These are phyloP conservation scores for Tetrapedia diversipes DNA, from an alignment of 2,888 invertebrate genomes.

Conservation along the genomic window DNA sequence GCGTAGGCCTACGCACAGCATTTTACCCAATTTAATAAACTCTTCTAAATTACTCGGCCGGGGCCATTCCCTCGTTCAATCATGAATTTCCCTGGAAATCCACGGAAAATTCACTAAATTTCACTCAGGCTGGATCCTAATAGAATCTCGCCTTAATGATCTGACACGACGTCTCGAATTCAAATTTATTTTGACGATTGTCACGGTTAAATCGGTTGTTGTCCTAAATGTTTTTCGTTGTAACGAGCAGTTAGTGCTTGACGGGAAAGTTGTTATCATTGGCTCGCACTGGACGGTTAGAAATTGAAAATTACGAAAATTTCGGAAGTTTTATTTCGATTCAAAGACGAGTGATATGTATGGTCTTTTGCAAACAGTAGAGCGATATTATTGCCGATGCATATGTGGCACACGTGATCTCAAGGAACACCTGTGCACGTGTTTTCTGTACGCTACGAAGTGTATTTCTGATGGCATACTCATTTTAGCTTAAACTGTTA, in stretches of 20 bases:
- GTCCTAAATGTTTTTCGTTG: background rate
- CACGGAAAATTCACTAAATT: conserved; percentile 55
- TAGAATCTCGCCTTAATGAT: conserved; percentile 13
- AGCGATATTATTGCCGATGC: conserved; percentile 47
- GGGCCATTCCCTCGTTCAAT: conserved; percentile 64
- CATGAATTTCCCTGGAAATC: conserved; percentile 65
- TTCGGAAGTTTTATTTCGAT: background rate
- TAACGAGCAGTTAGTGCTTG: background rate
- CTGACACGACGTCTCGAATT: background rate
- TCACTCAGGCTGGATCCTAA: conserved; percentile 21
- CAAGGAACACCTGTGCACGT: conserved; percentile 81
- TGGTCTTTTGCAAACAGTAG: background rate
- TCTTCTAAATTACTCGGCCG: conserved; percentile 75
- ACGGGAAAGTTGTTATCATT: background rate
- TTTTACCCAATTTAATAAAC: conserved; percentile 82
- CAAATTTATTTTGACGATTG: background rate
- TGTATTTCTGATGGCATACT: conserved; percentile 66
- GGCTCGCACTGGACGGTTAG: no score
- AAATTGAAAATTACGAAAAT: background rate
- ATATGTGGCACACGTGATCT: conserved; percentile 79
- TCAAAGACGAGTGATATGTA: background rate
- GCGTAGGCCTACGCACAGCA: conserved; percentile 80
- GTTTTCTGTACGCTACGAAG: conserved; percentile 60
- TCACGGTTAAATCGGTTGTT: no score
- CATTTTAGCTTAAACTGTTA: conserved; percentile 72